phyloP scores from a whole-genome alignment of 2,797 vertebrate species.

The Coregonus sp. region DNA sequence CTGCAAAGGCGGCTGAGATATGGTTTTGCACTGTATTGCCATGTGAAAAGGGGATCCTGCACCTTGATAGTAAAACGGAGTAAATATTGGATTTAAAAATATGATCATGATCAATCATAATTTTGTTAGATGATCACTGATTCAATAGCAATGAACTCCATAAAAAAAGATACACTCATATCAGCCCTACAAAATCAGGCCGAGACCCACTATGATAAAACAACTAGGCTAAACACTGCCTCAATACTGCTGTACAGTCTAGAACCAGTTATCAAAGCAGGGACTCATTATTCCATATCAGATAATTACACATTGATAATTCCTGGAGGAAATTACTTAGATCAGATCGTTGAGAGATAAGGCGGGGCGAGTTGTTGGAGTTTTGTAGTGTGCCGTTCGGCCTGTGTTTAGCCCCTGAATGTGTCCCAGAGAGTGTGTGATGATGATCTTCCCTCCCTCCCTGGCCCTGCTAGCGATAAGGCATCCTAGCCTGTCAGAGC shows the following conservation, averaged over 20 bases:
- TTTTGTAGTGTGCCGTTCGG: constrained; percentile 58
- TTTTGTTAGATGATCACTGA: constrained; percentile 17
- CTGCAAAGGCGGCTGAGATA: constrained; percentile 46
- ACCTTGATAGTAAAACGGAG: not conserved
- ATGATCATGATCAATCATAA: not conserved
- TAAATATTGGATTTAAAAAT: not conserved
- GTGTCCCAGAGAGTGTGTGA: not conserved
- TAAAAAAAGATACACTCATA: constrained; percentile 43
- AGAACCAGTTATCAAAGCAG: constrained; percentile 69
- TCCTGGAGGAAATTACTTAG: constrained; percentile 76
- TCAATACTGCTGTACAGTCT: constrained; percentile 58
- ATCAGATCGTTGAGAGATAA: constrained; percentile 62
- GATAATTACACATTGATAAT: constrained; percentile 79
- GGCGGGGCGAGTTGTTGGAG: constrained; percentile 8
- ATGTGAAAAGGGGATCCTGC: not conserved
- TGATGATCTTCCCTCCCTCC: constrained; percentile 63
- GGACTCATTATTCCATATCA: constrained; percentile 74
- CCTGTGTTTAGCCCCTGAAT: constrained; percentile 51
- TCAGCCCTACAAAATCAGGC: constrained; percentile 56
- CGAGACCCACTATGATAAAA: constrained; percentile 42
- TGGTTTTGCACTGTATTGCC: constrained; percentile 7
- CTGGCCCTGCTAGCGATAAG: constrained; percentile 62
- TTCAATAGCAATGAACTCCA: constrained; percentile 47
- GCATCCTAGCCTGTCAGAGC: constrained; percentile 53
- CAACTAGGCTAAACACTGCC: constrained; percentile 27